Conservation (phyloP, 1,140 invertebrate genomes). For the Dryas iulia region DNA sequence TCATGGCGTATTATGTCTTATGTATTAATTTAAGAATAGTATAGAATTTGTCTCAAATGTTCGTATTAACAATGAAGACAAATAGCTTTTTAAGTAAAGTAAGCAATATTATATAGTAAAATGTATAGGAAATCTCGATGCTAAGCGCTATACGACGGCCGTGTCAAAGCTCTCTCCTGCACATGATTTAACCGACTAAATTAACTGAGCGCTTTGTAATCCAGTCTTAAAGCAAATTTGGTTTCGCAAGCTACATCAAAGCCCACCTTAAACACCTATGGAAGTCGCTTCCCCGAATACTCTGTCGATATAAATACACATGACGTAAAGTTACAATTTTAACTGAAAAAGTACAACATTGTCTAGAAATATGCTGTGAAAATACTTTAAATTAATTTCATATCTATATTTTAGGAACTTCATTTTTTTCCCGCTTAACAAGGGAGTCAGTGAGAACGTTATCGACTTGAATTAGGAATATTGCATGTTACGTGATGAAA, state of each 20-base stretch:
- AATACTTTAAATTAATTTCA: background rate
- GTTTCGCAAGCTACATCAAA: background rate
- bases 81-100: no score
- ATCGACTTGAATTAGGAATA: no score
- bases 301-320: background rate
- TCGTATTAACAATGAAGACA: no score
- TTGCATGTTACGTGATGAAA: no score
- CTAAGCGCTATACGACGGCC: background rate
- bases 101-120: background rate
- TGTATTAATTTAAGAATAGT: no score
- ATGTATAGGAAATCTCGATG: background rate
- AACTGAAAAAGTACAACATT: no score
- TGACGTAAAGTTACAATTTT: background rate
- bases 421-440: no score
- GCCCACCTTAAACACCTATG: background rate
- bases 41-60: no score
- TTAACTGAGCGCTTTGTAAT: background rate
- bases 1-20: no score
- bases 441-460: no score
- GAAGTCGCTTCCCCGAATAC: background rate
- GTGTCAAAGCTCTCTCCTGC: background rate
- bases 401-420: no score
- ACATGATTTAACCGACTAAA: background rate
- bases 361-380: no score
- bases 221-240: background rate